Evolutionary conservation across 2,113 vertebrate genomes (phyloP).

Genomic region (Cynoglossus semilaevis): DNA sequence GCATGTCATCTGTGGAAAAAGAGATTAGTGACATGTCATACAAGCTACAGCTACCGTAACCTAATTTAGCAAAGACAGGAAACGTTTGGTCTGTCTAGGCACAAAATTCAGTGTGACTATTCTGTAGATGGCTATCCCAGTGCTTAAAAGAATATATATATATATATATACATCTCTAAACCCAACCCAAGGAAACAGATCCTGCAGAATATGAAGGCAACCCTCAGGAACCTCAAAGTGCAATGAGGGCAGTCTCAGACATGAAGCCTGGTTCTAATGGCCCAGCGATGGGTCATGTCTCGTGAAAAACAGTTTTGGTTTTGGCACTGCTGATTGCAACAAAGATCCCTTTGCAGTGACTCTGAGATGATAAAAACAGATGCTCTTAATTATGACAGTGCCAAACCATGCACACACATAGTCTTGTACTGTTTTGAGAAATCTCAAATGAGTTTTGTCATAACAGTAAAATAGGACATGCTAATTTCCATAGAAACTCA

Average conservation of each 20-base stretch:
- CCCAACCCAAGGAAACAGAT: conserved; percentile 49
- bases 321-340: conserved; percentile 41
- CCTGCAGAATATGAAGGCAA: conserved; percentile 49
- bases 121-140: conserved; percentile 32
- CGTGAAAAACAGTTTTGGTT: conserved; percentile 54
- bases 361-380: conserved; percentile 71
- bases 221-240: conserved; percentile 63
- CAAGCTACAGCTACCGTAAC: conserved; percentile 24
- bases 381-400: conserved; percentile 49
- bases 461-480: conserved; percentile 15
- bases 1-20: conserved; percentile 22
- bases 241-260: conserved; percentile 57
- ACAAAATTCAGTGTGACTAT: conserved; percentile 24
- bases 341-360: conserved; percentile 47
- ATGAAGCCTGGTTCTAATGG: conserved; percentile 47
- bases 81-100: conserved; percentile 27
- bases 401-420: conserved; percentile 29
- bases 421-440: conserved; percentile 24
- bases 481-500: conserved; percentile 10
- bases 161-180: conserved; percentile 3
- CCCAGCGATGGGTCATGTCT: conserved; percentile 43
- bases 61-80: conserved; percentile 31
- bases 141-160: conserved; percentile 56
- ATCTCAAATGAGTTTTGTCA: conserved; percentile 30
- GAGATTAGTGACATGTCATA: conserved; percentile 22